Percentiles rank a stretch among this genome's conserved stretches.
Evolutionary conservation across 1,140 invertebrate species (phyloP).

Genomic region (Maconellicoccus hirsutus): DNA sequence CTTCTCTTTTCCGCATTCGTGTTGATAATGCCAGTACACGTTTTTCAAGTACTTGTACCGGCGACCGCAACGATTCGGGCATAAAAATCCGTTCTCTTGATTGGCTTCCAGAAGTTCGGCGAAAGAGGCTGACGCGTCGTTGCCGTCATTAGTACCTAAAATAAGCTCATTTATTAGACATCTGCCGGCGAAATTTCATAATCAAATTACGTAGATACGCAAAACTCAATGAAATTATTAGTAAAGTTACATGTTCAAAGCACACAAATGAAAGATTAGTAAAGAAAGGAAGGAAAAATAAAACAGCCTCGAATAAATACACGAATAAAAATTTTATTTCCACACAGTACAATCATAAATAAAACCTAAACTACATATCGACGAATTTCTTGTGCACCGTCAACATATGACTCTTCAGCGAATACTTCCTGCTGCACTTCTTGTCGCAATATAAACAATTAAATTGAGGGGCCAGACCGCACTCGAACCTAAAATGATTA

Average conservation of each 20-base stretch:
- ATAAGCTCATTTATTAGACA: neutral
- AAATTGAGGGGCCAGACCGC: conserved; percentile 43
- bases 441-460: conserved; percentile 43
- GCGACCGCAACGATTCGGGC: conserved; percentile 20
- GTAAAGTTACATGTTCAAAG: too few relatives aligned
- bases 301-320: too few relatives aligned
- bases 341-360: neutral
- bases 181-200: too few relatives aligned
- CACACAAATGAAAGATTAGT: too few relatives aligned
- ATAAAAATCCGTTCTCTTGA: conserved; percentile 12
- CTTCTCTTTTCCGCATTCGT: conserved; percentile 24
- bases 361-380: neutral
- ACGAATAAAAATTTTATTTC: neutral
- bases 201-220: too few relatives aligned
- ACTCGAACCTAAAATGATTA: conserved; percentile 37
- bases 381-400: conserved; percentile 34
- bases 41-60: conserved; percentile 6
- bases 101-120: neutral
- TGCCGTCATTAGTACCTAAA: neutral
- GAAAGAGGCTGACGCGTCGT: neutral
- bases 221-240: neutral
- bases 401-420: conserved; percentile 35
- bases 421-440: conserved; percentile 36
- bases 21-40: conserved; percentile 19
- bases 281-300: too few relatives aligned